phyloP scores from a whole-genome alignment of 1,140 invertebrate genomes.

The Eumaeus atala region DNA sequence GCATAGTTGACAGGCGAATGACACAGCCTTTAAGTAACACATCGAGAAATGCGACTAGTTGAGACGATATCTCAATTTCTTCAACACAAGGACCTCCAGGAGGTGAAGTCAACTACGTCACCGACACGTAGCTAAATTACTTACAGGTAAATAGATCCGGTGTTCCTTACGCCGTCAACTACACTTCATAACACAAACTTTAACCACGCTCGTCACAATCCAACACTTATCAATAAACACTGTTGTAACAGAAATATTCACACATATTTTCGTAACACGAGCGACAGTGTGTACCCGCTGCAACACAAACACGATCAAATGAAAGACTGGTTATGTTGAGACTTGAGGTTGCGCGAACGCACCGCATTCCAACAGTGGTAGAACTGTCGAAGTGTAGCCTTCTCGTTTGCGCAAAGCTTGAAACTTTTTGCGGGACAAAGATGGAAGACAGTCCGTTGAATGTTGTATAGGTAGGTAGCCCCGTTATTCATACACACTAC shows the following conservation, averaged over 20 bases:
- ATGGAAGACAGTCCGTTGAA: conserved; percentile 25
- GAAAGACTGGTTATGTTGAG: conserved; percentile 57
- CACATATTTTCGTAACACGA: conserved; percentile 57
- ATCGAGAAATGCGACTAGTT: not conserved
- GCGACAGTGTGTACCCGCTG: conserved; percentile 31
- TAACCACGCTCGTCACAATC: conserved; percentile 47
- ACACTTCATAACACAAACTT: conserved; percentile 67
- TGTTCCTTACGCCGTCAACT: conserved; percentile 57
- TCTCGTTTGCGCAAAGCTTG: conserved; percentile 28
- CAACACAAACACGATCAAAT: conserved; percentile 46
- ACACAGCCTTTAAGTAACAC: not conserved
- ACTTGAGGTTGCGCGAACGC: conserved; percentile 53
- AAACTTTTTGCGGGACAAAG: conserved; percentile 23
- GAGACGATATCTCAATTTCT: not conserved
- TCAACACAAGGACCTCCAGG: conserved; percentile 33
- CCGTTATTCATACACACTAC: conserved; percentile 68
- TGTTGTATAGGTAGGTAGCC: conserved; percentile 55
- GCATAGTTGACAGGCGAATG: too few species aligned
- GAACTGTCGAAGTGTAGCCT: conserved; percentile 36
- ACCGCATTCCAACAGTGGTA: conserved; percentile 63
- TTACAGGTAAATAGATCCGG: conserved; percentile 61
- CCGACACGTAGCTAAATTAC: conserved; percentile 59
- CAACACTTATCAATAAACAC: conserved; percentile 61
- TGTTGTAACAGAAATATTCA: conserved; percentile 50
- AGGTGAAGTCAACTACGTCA: conserved; percentile 53